Percentiles rank a stretch among this genome's conserved stretches.
These are phyloP conservation scores for Callopanchax toddi DNA, from an alignment of 2,113 vertebrate genomes.

Conservation along the genomic window DNA sequence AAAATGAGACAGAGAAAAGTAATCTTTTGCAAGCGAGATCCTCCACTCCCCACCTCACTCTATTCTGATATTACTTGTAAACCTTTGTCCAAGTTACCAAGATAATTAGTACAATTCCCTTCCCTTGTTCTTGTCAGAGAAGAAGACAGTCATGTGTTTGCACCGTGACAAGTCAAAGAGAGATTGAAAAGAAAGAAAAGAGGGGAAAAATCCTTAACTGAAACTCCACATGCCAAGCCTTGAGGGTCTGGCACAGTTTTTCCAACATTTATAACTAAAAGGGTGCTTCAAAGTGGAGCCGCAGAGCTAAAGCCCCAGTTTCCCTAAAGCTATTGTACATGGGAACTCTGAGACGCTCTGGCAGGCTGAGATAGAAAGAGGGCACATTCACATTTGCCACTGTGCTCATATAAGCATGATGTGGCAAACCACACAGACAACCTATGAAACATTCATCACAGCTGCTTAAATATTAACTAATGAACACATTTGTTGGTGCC, in stretches of 20 bases:
- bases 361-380: slow-evolving; percentile 50
- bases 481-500: slow-evolving; percentile 33
- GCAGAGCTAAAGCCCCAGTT: slow-evolving; percentile 38
- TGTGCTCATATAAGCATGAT: slow-evolving; percentile 52
- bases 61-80: slow-evolving; percentile 9
- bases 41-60: background rate
- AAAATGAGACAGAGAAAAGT: slow-evolving; percentile 12
- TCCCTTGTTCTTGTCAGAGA: slow-evolving; percentile 9
- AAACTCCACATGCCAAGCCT: slow-evolving; percentile 21
- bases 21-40: background rate
- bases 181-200: background rate
- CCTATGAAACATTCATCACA: slow-evolving; percentile 55
- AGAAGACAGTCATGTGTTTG: slow-evolving; percentile 17
- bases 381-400: slow-evolving; percentile 33
- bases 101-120: background rate
- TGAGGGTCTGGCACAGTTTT: slow-evolving; percentile 33
- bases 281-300: slow-evolving; percentile 27
- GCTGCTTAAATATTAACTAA: slow-evolving; percentile 61
- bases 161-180: slow-evolving; percentile 3
- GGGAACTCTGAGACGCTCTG: slow-evolving; percentile 42
- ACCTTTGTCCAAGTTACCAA: slow-evolving; percentile 19
- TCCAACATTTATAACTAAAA: slow-evolving; percentile 42
- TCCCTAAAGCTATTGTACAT: slow-evolving; percentile 61
- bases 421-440: slow-evolving; percentile 42
- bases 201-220: slow-evolving; percentile 20